These are phyloP conservation scores for Channa striata DNA, from an alignment of 2,797 vertebrate species.

Conservation along the genomic window DNA sequence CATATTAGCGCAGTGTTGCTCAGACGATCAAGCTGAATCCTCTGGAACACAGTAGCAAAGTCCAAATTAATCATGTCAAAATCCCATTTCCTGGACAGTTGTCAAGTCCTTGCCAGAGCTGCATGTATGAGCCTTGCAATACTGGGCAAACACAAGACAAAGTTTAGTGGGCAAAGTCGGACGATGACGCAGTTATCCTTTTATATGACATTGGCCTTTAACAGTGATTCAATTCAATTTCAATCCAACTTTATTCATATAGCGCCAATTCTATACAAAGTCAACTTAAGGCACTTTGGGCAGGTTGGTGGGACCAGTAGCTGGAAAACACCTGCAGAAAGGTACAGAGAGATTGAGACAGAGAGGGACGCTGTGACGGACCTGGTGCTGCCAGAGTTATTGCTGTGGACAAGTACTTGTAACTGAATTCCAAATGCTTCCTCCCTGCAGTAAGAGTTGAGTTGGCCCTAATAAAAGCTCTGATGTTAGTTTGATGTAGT, in stretches of 20 bases:
- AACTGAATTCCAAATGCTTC: slow-evolving; percentile 22
- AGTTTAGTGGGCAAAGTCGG: slow-evolving; percentile 31
- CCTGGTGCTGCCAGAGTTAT: slow-evolving; percentile 10
- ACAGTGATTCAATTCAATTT: no score
- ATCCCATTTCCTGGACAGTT: slow-evolving; percentile 50
- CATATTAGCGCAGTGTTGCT: slow-evolving; percentile 18
- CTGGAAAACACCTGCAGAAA: no score
- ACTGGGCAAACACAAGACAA: slow-evolving; percentile 34
- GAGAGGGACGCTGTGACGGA: no score
- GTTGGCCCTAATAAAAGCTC: slow-evolving; percentile 8
- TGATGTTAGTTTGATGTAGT: slow-evolving; percentile 7
- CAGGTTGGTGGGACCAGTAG: no score
- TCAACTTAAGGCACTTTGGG: no score
- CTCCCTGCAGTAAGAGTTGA: not conserved
- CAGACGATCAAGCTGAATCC: slow-evolving; percentile 35
- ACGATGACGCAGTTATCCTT: slow-evolving; percentile 42
- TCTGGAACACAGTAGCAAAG: slow-evolving; percentile 26
- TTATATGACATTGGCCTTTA: slow-evolving; percentile 29
- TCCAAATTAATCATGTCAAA: slow-evolving; percentile 45
- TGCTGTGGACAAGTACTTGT: not conserved
- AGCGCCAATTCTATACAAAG: no score
- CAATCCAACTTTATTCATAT: no score
- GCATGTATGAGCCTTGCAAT: slow-evolving; percentile 12
- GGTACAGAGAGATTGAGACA: no score
- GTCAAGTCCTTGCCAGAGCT: slow-evolving; percentile 18